Evolutionary conservation across 1,140 invertebrate genomes (phyloP).

Genomic region (Catajapyx aquilonaris): DNA sequence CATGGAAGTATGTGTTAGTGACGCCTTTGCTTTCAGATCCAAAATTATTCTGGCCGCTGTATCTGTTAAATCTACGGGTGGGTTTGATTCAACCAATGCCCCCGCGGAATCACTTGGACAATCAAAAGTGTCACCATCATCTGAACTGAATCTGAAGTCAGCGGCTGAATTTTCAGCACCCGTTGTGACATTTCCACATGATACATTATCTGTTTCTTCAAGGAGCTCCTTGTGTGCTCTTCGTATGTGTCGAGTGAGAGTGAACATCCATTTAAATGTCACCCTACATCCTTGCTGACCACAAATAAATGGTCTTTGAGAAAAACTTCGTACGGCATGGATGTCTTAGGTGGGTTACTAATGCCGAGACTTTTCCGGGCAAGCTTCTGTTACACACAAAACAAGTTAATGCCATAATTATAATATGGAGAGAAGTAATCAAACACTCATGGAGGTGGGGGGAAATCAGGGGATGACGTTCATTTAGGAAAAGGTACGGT

Average conservation of each 20-base stretch:
- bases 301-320: background rate
- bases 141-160: background rate
- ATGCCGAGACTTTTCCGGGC: background rate
- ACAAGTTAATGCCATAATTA: background rate
- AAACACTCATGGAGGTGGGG: background rate
- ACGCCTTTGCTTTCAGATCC: background rate
- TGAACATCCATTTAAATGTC: background rate
- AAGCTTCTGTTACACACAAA: background rate
- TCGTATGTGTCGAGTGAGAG: background rate
- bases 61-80: too few relatives aligned
- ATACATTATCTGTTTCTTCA: background rate
- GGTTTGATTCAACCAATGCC: background rate
- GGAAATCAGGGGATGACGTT: background rate
- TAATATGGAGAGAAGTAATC: too few relatives aligned
- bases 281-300: background rate
- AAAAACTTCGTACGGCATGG: background rate
- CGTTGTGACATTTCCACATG: too few relatives aligned
- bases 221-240: background rate
- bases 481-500: background rate
- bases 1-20: background rate
- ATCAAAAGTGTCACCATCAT: background rate
- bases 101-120: background rate
- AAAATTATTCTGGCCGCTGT: background rate
- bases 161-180: too few relatives aligned
- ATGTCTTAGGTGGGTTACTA: background rate